phyloP scores from a whole-genome alignment of 2,888 invertebrate species.

The Drosophila seclusa region DNA sequence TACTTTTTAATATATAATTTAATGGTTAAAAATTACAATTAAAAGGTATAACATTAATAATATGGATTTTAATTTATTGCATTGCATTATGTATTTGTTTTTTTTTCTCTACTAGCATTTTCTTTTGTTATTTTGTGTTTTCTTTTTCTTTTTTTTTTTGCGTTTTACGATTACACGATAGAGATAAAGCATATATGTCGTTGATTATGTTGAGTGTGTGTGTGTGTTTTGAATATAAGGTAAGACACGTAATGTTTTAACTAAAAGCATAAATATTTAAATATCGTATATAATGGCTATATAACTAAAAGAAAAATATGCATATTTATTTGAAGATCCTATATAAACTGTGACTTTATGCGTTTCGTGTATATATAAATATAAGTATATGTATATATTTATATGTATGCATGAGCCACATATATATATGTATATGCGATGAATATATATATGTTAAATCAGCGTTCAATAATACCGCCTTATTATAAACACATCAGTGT shows the following conservation, averaged over 20 bases:
- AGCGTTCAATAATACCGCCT: constrained; percentile 13
- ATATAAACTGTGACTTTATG: constrained; percentile 65
- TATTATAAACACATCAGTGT: constrained; percentile 8
- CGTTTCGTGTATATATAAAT: constrained; percentile 43
- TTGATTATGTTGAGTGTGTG: constrained; percentile 66
- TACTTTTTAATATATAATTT: constrained; percentile 62
- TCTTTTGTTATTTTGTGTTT: constrained; percentile 33
- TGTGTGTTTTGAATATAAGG: constrained; percentile 48
- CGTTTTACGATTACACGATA: constrained; percentile 39
- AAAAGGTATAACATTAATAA: constrained; percentile 66
- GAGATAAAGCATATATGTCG: constrained; percentile 71
- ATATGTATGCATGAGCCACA: constrained; percentile 27
- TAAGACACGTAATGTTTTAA: constrained; percentile 71
- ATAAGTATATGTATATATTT: constrained; percentile 28
- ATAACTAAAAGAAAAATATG: constrained; percentile 61
- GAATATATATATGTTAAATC: constrained; percentile 37
- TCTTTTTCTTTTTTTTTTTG: constrained; percentile 28
- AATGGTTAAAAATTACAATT: constrained; percentile 71
- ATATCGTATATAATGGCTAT: constrained; percentile 59
- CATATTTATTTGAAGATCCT: constrained; percentile 61
- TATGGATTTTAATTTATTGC: constrained; percentile 67
- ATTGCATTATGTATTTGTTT: constrained; percentile 40
- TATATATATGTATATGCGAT: constrained; percentile 18
- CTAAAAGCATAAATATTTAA: constrained; percentile 65
- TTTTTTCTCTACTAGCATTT: constrained; percentile 53